Conservation (phyloP, 2,888 invertebrate species). For the Aproaerema taeniolella region DNA sequence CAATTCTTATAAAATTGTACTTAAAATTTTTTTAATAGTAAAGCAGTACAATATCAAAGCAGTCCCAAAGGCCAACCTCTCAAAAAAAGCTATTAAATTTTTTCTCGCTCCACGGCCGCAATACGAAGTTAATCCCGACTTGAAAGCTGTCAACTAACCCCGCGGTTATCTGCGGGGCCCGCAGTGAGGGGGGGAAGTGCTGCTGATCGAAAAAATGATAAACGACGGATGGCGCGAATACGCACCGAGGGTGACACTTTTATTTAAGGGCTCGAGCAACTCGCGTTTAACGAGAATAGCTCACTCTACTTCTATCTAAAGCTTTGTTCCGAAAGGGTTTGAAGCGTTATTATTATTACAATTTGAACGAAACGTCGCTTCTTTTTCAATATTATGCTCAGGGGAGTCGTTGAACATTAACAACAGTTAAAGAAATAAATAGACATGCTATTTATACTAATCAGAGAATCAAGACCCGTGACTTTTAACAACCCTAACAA, state of each 20-base stretch:
- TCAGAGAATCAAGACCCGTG: conserved; percentile 4
- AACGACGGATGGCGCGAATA: conserved; percentile 44
- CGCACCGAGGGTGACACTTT: conserved; percentile 42
- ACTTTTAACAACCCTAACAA: conserved; percentile 5
- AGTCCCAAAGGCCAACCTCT: conserved; percentile 38
- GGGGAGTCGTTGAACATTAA: too few species aligned
- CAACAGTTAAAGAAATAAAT: too few species aligned
- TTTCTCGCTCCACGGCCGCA: conserved; percentile 41
- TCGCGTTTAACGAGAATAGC: conserved; percentile 20
- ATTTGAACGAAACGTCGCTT: too few species aligned
- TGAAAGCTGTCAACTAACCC: conserved; percentile 61
- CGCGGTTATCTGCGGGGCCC: conserved; percentile 35
- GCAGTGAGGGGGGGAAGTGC: conserved; percentile 10
- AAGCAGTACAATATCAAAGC: conserved; percentile 34
- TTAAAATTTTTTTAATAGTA: too few species aligned
- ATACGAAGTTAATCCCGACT: conserved; percentile 57
- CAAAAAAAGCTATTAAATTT: conserved; percentile 56
- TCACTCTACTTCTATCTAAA: conserved; percentile 3
- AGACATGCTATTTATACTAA: conserved; percentile 2
- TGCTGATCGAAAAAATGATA: conserved; percentile 60
- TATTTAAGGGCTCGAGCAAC: conserved; percentile 35
- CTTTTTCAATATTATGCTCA: too few species aligned
- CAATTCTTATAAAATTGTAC: too few species aligned
- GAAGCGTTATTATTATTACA: too few species aligned
- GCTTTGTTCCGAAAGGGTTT: neutral